A percentile compares a stretch with the other conserved stretches of the same genome.
Evolutionary conservation across 2,113 vertebrate genomes (phyloP).

Genomic region (Canis aureus): DNA sequence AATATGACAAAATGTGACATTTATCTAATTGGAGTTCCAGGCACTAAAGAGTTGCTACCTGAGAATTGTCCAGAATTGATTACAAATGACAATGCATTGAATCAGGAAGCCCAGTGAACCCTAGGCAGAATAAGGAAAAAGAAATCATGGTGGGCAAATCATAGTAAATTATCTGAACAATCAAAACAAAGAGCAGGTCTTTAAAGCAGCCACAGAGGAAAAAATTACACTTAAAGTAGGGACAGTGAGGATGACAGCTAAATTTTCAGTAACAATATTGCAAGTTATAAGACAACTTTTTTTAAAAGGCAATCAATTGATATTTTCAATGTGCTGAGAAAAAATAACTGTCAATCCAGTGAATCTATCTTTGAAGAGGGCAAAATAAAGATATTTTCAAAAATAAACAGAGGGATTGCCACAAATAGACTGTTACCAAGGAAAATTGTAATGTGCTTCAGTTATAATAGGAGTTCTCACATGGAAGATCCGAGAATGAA

Average conservation of each 20-base stretch:
- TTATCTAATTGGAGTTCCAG: not conserved
- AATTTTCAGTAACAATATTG: not conserved
- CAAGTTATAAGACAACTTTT: not conserved
- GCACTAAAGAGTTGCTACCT: not conserved
- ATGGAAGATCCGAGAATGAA: not conserved
- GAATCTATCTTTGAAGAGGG: not conserved
- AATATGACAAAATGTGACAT: not conserved
- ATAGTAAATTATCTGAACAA: not conserved
- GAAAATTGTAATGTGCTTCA: not conserved
- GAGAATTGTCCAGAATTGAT: not conserved
- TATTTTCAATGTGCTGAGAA: not conserved
- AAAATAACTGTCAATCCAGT: not conserved
- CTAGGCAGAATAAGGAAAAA: not conserved
- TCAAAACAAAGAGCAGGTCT: not conserved
- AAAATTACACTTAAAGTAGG: not conserved
- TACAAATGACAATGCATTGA: not conserved
- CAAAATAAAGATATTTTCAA: not conserved
- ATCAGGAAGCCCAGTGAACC: not conserved
- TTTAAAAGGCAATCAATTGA: not conserved
- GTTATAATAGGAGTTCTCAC: not conserved
- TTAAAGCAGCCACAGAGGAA: not conserved
- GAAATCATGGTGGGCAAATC: not conserved
- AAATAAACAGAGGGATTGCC: not conserved
- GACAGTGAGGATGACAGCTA: not conserved
- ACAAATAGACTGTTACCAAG: not conserved